Conservation (phyloP, 2,797 vertebrate species). For the Morus bassanus region DNA sequence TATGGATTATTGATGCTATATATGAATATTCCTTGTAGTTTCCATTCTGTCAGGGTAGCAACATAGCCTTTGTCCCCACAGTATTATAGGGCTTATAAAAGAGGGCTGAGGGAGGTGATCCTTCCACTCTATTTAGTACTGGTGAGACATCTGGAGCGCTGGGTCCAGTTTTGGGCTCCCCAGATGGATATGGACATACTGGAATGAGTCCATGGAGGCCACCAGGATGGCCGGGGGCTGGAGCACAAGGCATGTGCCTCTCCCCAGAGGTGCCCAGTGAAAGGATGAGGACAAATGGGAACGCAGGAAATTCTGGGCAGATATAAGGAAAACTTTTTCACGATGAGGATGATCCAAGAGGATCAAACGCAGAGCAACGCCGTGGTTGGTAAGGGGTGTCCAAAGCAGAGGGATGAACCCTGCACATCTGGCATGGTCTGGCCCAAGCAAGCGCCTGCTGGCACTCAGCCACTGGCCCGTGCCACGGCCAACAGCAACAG, state of each 20-base stretch:
- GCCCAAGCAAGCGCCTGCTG: background rate
- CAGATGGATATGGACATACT: background rate
- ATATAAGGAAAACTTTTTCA: background rate
- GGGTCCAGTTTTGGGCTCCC: background rate
- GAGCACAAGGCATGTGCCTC: accelerated
- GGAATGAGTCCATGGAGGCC: background rate
- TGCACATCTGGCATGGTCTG: background rate
- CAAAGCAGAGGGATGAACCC: background rate
- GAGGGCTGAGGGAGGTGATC: background rate
- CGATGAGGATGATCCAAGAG: background rate
- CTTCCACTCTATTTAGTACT: background rate
- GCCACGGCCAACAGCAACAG: background rate
- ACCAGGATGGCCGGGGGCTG: background rate
- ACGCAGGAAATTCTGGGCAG: background rate
- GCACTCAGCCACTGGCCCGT: background rate
- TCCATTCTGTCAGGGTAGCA: background rate
- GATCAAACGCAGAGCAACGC: background rate
- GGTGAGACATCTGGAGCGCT: background rate
- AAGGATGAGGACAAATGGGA: background rate
- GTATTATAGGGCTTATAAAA: background rate
- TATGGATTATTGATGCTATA: background rate
- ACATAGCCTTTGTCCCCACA: background rate
- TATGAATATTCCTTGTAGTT: background rate
- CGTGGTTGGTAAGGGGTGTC: background rate
- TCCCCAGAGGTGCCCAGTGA: background rate